Conservation (phyloP, 2,888 invertebrate genomes). For the Leucania comma region DNA sequence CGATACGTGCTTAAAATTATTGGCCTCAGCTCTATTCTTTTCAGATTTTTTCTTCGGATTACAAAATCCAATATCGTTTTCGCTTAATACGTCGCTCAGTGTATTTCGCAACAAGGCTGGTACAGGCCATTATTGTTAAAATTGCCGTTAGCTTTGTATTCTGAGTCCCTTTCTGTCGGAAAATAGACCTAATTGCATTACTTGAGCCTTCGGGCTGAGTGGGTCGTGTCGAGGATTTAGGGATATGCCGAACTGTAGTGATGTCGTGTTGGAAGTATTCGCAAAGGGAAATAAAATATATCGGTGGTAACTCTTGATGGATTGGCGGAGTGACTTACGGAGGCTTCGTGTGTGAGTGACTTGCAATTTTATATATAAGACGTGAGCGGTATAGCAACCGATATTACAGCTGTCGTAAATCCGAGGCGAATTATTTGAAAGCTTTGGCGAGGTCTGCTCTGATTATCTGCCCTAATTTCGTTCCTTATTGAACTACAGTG, state of each 20-base stretch:
- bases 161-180: slow-evolving; percentile 52
- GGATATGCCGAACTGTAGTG: slow-evolving; percentile 44
- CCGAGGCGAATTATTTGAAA: slow-evolving; percentile 45
- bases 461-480: slow-evolving; percentile 37
- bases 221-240: slow-evolving; percentile 56
- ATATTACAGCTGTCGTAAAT: slow-evolving; percentile 53
- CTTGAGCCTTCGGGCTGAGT: slow-evolving; percentile 48
- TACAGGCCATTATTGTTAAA: slow-evolving; percentile 59
- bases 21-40: neutral
- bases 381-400: slow-evolving; percentile 56
- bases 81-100: slow-evolving; percentile 48
- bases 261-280: slow-evolving; percentile 50
- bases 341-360: slow-evolving; percentile 59
- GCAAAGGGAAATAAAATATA: slow-evolving; percentile 65
- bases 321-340: slow-evolving; percentile 63
- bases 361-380: slow-evolving; percentile 59
- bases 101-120: slow-evolving; percentile 52
- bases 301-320: slow-evolving; percentile 63
- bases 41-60: slow-evolving; percentile 14
- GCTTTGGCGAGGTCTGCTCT: slow-evolving; percentile 21
- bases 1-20: slow-evolving; percentile 1
- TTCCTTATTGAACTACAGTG: slow-evolving; percentile 20
- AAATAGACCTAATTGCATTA: slow-evolving; percentile 69
- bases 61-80: slow-evolving; percentile 46
- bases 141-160: slow-evolving; percentile 61